Base-by-base conservation (phyloP, 2,888 invertebrate species). In the Pandemis cinnamomeana region DNA sequence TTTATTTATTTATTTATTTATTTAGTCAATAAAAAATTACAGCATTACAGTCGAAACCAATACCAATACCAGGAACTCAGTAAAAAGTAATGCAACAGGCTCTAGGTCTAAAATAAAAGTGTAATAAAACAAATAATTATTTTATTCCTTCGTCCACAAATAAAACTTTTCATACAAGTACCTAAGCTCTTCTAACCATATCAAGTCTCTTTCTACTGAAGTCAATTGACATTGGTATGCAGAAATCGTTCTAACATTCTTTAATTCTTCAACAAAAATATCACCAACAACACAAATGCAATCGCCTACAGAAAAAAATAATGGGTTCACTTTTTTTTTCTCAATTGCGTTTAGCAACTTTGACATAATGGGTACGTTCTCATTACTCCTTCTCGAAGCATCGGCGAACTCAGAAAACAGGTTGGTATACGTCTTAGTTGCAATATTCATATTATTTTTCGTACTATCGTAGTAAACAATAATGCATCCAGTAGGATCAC, bases 141-240 rank as follows among this genome's bases (percentile, higher is more conserved):
- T 60, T 73, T 67, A 70, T 61, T 77, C 61, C 41, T 84, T 84
- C 63, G 78, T 78, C 79, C 80, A 80, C 42, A 92, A 78, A 80
- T 93, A 94, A 86, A 81, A 91, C 67, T 91, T 91, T 53, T 92
- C 89, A 85, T 94, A 94, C 62, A 93, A 78, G 80, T 92, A 91
- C 77, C 84, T 85, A 0, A 93, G 81, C 77, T 94, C 94, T 78
- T 92, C 91, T 78, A 93, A 83, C 94, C 94, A 94, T 0, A 93
- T 81, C 60, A 93, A 77, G 78, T 94, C 93, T 73, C 88, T 81
- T 71, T 89, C 87, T 5, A 87, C 77, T 1, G 89, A 86, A 4
- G 91, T 89, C 67, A 78, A 78, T 20, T 80, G 79, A 81, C 89
- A 91, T 66, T 89, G 83, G 79, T 82, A 93, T 0, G 89, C 93